Conservation (phyloP, 1,140 invertebrate genomes). For the Ceratina calcarata region DNA sequence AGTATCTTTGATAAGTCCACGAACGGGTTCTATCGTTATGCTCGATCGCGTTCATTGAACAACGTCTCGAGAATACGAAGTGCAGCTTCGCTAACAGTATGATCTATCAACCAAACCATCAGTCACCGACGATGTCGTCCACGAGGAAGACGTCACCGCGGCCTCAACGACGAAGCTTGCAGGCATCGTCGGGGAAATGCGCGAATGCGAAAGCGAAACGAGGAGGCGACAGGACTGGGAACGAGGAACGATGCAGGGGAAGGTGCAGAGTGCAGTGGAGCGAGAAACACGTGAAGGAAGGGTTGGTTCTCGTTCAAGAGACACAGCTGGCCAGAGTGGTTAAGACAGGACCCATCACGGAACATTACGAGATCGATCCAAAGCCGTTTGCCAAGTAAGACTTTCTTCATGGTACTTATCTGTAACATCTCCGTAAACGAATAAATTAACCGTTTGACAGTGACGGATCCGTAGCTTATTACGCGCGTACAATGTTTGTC, state of each 20-base stretch:
- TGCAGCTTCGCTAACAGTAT: conserved; percentile 50
- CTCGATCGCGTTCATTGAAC: conserved; percentile 2
- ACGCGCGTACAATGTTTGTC: not conserved
- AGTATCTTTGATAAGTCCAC: not conserved
- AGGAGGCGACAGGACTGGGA: conserved; percentile 46
- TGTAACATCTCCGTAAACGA: not conserved
- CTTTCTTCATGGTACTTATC: not conserved
- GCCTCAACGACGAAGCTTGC: conserved; percentile 70
- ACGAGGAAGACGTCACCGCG: conserved; percentile 73
- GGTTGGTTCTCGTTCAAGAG: conserved; percentile 77
- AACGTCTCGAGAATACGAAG: not conserved
- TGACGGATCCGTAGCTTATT: not conserved
- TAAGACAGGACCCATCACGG: conserved; percentile 76
- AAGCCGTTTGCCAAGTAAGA: conserved; percentile 78
- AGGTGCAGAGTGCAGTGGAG: conserved; percentile 79
- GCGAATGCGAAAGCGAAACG: conserved; percentile 48
- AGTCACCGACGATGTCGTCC: conserved; percentile 77
- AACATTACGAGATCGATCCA: conserved; percentile 77
- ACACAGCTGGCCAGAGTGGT: conserved; percentile 76
- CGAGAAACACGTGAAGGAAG: conserved; percentile 79
- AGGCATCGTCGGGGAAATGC: conserved; percentile 59
- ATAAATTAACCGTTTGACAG: too few species aligned
- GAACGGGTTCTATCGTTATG: conserved; percentile 2
- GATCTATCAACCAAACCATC: conserved; percentile 75
- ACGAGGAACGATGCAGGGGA: conserved; percentile 72